Percentiles rank a stretch among this genome's conserved stretches.
Conservation (phyloP, 2,888 invertebrate species). For the Ophion ventricosus region DNA sequence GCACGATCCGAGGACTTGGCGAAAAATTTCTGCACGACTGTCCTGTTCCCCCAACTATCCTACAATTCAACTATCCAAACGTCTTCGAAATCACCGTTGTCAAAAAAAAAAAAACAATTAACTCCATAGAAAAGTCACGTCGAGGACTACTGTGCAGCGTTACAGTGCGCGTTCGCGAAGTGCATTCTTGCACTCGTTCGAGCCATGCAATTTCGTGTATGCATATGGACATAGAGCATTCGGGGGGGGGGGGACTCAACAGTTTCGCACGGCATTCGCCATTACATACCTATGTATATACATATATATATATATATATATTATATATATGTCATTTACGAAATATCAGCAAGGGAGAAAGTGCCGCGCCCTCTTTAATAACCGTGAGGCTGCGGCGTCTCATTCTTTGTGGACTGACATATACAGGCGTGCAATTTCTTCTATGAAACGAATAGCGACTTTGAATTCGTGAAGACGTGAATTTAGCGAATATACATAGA, state of each 20-base stretch:
- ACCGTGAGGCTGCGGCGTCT: constrained; percentile 58
- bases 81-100: too few relatives aligned
- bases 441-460: constrained; percentile 39
- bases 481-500: constrained; percentile 14
- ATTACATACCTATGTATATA: constrained; percentile 19
- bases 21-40: too few relatives aligned
- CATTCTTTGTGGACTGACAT: constrained; percentile 42
- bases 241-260: not conserved
- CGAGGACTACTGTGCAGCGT: too few relatives aligned
- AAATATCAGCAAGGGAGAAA: constrained; percentile 64
- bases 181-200: not conserved
- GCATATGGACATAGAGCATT: not conserved
- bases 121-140: too few relatives aligned
- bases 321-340: constrained; percentile 5
- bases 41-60: too few relatives aligned
- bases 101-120: too few relatives aligned
- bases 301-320: too few relatives aligned
- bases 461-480: constrained; percentile 59
- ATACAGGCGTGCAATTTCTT: constrained; percentile 4
- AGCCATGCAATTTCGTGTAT: not conserved
- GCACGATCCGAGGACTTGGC: too few relatives aligned
- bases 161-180: not conserved
- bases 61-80: too few relatives aligned
- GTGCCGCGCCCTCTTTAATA: constrained; percentile 67
- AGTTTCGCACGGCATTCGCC: constrained; percentile 26